Conservation (phyloP, 2,113 vertebrate genomes). For the Mohoua ochrocephala region DNA sequence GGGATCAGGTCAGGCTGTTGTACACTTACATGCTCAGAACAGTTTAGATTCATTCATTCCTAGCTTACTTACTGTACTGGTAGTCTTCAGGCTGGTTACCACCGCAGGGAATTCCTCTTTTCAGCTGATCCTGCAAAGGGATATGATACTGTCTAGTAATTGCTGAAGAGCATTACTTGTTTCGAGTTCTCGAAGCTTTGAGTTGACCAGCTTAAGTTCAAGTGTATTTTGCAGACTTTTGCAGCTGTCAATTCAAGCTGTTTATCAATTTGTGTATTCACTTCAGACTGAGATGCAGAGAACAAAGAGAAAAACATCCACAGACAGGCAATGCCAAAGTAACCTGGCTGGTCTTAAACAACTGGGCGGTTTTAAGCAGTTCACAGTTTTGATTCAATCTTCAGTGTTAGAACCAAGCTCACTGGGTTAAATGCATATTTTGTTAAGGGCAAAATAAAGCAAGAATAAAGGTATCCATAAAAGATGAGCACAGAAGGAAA, state of each 20-base stretch:
- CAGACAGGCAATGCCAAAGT: neutral
- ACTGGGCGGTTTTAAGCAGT: neutral
- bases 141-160: neutral
- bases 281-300: neutral
- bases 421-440: neutral
- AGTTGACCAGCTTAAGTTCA: neutral
- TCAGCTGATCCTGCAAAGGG: conserved; percentile 76
- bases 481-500: neutral
- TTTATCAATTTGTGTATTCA: neutral
- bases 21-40: neutral
- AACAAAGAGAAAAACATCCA: neutral
- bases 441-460: neutral
- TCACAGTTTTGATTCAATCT: neutral
- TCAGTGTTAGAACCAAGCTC: neutral
- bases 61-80: conserved; percentile 83
- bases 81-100: conserved; percentile 69
- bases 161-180: neutral
- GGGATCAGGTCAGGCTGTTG: neutral
- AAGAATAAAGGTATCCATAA: neutral
- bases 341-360: neutral
- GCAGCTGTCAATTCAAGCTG: neutral
- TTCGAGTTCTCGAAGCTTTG: neutral
- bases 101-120: conserved; percentile 79
- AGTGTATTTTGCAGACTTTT: neutral
- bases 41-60: neutral